Base-by-base conservation (phyloP, 2,888 invertebrate species). In the Drepana falcataria region DNA sequence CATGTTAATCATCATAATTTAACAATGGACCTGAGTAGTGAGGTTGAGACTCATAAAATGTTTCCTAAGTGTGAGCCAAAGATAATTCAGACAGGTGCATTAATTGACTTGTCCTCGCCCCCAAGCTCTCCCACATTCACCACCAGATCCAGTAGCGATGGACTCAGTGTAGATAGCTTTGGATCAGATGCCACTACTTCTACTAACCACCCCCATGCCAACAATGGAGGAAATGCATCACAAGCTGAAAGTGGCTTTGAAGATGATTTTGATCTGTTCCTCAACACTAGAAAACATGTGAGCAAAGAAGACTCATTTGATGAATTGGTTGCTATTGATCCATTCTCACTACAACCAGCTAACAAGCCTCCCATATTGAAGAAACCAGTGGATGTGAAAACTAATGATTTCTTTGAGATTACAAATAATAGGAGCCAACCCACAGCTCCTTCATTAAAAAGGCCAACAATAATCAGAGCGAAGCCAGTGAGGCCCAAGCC, bases 211-310 rank as follows among this genome's bases (percentile, higher is more conserved):
- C 92, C 92, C 53, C 87, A 88, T 58, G 79, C 85, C 35, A 83
- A 91, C 48, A 91, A 90, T 64, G 93, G 93, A 69, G 94, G 94
- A 21, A 94, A 93, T 71, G 93, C 93, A 4, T 95, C 95, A 3
- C 94, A 95, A 74, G 93, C 94, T 48, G 95, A 95, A 75, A 95
- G 95, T 82, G 95, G 95, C 2, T 96, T 96, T 75, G 96, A 96
- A 80, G 96, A 96, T 85, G 96, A 96, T 77, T 95, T 95, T 77
- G 95, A 95, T 75, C 88, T 94, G 49, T 93, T 94, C 68, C 88
- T 94, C 3, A 85, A 85, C 64, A 79, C 89, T 59, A 83, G 85
- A 69, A 92, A 88, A 69, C 75, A 73, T 51, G 65, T 80, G 40
- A 70, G 75, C 68, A 82, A 85, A 71, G 83, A 86, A 6, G 82